Base-by-base conservation (phyloP, 2,797 vertebrate genomes). In the Lutjanus campechanus region DNA sequence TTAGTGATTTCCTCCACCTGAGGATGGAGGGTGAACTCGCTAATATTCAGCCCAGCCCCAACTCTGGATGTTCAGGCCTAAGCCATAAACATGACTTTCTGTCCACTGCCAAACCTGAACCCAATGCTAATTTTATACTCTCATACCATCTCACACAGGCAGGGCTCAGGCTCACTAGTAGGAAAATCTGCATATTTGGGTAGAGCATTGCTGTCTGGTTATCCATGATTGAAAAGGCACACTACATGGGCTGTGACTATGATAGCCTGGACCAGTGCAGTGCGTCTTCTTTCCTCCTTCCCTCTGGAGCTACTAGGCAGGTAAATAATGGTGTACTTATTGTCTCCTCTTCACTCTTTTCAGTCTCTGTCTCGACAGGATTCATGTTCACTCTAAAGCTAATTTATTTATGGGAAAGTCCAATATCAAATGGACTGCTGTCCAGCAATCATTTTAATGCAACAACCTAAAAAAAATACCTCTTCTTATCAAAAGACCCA, bases 141-240 rank as follows among this genome's bases (percentile, higher is more conserved):
- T 69, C 13, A 36, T 36, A 36, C 29, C 29, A 36, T 25, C 22
- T 22, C 69, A 73, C 58, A 50, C 15, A 59, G 68, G 29, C 60
- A 43, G 11, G 10, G 17, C 53, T 65, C 22, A 54, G 46, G 29
- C 44, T 56, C 25, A 49, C 19, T 7, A 2, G 41, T 4, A 15
- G 56, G 20, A 15, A 41, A 58, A 70, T 50, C 20, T 51, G 25
- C 50, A 49, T 44, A 22, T 53, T 43, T 44, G 36, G 50, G 49
- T 51, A 20, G 2, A 51, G 41, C 36, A 12, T 49, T n/a, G 49
- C 46, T 41, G 47, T 70, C 46, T 53, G 15, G 40, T 11, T n/a
- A 49, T 25, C 19, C 36, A 51, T 67, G 20, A 68, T 65, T 60
- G 16, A 5, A 73, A 4, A 50, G n/a, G 51, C 49, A 15, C 29